Evolutionary conservation across 2,797 vertebrate genomes (phyloP), one percentile per base, ranked within the genome.

Genomic region (Prunella strophiata): DNA sequence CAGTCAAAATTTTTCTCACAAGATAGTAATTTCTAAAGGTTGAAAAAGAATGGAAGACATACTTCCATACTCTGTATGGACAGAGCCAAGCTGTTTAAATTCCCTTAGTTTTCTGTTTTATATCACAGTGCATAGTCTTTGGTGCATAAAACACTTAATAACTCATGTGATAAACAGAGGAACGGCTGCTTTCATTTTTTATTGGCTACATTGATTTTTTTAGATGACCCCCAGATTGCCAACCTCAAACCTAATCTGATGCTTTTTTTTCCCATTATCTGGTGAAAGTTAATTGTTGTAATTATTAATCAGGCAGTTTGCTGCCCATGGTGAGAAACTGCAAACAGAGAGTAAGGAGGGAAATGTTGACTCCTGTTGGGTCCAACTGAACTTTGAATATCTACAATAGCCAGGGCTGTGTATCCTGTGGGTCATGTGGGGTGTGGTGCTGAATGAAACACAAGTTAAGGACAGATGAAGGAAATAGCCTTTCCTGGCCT

Each of bases 371-470:
- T 12, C 18, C 42, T 81, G 50, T 38, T 78, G 63, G 40, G 43
- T 72, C 29, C 59, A 67, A n/a, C 20, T 80, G 84, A 85, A 79
- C 38, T 71, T 84, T 5, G 7, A 34, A 7, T 71, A n/a, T 40
- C 57, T 80, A 4, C 57, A 77, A 6, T 2, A 47, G 11, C 22
- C 2, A 1, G 16, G 47, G 36, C 0, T 0, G 21, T 43, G 72
- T 42, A n/a, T 62, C 62, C 52, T 40, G 54, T 27, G 45, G 67
- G 45, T 71, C 54, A n/a, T 9, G 11, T 0, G 16, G 87, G 42
- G 21, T 20, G 10, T 38, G 52, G 36, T 70, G 40, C 55, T 76
- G 43, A 32, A 43, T 1, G 3, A 61, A 79, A 71, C 34, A 57
- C 3, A 26, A 82, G 18, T 22, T n/a, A n/a, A 66, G 58, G 20